A percentile compares a stretch with the other conserved stretches of the same genome.
These are phyloP conservation scores for Arctocebus calabarensis DNA, from an alignment of 2,797 vertebrate species.

Conservation along the genomic window DNA sequence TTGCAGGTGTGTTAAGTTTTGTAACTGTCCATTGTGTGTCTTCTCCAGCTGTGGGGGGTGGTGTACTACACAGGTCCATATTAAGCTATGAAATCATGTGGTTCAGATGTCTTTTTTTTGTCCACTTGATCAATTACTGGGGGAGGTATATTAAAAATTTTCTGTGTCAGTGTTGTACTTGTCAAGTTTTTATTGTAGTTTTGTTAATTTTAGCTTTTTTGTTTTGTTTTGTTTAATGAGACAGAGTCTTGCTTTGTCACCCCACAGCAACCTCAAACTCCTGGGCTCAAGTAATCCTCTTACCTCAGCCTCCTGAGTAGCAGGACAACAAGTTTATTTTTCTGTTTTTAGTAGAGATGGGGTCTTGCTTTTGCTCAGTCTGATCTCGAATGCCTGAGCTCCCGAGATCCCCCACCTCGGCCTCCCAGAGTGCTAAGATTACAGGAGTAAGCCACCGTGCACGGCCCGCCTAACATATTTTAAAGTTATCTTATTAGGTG, in stretches of 20 bases:
- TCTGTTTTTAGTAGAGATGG: too few relatives aligned
- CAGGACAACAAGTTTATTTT: too few relatives aligned
- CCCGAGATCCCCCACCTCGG: too few relatives aligned
- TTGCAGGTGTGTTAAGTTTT: neutral
- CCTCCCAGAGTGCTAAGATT: too few relatives aligned
- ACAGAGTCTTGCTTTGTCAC: too few relatives aligned
- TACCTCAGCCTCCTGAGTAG: too few relatives aligned
- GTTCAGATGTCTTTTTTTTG: neutral
- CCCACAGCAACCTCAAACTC: too few relatives aligned
- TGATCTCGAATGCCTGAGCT: too few relatives aligned
- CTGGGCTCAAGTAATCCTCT: too few relatives aligned
- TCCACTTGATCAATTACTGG: neutral
- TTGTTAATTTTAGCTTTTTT: neutral
- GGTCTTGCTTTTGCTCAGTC: too few relatives aligned
- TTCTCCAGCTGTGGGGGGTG: neutral
- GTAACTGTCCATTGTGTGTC: neutral
- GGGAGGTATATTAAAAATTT: slow-evolving; percentile 21
- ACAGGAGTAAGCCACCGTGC: too few relatives aligned
- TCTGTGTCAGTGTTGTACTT: neutral
- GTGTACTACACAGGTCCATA: neutral
- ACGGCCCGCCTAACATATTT: neutral
- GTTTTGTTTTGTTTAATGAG: too few relatives aligned
- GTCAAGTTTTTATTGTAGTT: neutral
- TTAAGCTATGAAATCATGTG: neutral
- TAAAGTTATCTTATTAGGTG: neutral